A percentile compares a stretch with the other conserved stretches of the same genome.
Conservation (phyloP, 2,797 vertebrate species). For the Halcyon leucocephala region DNA sequence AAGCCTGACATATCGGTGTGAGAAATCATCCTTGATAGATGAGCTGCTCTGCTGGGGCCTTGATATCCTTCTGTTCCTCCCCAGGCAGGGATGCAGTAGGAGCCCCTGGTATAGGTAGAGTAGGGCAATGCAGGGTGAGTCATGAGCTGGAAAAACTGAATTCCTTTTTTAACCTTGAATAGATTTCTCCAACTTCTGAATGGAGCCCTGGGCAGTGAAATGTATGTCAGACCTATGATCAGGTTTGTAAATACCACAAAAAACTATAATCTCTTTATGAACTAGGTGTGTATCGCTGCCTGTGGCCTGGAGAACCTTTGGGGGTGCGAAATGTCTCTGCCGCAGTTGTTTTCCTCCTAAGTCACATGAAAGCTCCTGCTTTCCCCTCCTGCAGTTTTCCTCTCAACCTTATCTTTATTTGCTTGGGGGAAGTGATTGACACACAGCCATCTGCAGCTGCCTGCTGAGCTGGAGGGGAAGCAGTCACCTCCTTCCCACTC, state of each 20-base stretch:
- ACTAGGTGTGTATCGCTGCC: background rate
- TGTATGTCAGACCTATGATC: background rate
- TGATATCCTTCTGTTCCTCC: background rate
- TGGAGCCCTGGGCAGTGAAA: background rate
- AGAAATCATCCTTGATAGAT: background rate
- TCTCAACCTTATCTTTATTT: slow-evolving; percentile 1
- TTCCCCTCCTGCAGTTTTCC: slow-evolving; percentile 19
- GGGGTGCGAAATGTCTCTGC: fast-evolving
- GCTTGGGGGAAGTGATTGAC: background rate
- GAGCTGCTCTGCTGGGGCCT: background rate
- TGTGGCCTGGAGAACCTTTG: background rate
- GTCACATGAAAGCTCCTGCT: background rate
- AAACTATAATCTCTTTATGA: background rate
- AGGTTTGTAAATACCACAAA: background rate
- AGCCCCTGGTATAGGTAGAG: background rate
- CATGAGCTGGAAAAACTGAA: background rate
- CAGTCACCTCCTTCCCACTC: background rate
- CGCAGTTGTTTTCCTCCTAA: background rate
- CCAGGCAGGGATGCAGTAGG: background rate
- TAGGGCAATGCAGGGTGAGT: background rate
- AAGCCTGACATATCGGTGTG: background rate
- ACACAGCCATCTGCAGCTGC: background rate
- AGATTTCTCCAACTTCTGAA: background rate
- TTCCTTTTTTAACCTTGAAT: background rate
- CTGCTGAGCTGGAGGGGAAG: background rate